Evolutionary conservation across 2,113 vertebrate species (phyloP).

Genomic region (Oenanthe melanoleuca): DNA sequence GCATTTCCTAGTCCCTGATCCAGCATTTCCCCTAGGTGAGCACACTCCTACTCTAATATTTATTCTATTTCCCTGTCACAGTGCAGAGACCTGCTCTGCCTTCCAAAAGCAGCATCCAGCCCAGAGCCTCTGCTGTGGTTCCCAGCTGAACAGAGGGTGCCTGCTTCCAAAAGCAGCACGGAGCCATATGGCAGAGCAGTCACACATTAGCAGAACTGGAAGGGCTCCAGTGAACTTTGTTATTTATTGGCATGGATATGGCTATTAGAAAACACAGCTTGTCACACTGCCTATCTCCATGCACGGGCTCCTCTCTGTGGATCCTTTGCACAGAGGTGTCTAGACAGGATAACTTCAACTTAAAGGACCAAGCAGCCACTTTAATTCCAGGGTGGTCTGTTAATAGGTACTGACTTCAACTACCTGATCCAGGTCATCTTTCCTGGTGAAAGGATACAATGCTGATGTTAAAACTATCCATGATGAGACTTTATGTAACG

Average conservation of each 20-base stretch:
- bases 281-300: background rate
- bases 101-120: background rate
- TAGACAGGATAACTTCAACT: background rate
- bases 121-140: background rate
- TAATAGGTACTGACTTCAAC: background rate
- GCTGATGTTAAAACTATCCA: background rate
- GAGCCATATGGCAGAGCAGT: constrained; percentile 49
- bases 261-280: constrained; percentile 19
- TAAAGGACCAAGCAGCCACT: background rate
- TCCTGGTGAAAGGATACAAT: background rate
- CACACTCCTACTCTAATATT: background rate
- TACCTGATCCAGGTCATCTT: background rate
- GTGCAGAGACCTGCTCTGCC: background rate
- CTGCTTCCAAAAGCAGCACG: background rate
- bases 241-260: constrained; percentile 22
- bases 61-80: fast-evolving
- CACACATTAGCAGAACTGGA: background rate
- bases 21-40: background rate
- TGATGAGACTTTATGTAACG: constrained; percentile 40
- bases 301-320: background rate
- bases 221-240: constrained; percentile 48
- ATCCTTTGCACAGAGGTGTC: background rate
- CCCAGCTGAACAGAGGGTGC: background rate
- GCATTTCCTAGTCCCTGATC: background rate
- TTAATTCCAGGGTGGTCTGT: background rate